Percentiles rank a stretch among this genome's conserved stretches.
Evolutionary conservation across 2,113 vertebrate genomes (phyloP).

Genomic region (Marmota flaviventris): DNA sequence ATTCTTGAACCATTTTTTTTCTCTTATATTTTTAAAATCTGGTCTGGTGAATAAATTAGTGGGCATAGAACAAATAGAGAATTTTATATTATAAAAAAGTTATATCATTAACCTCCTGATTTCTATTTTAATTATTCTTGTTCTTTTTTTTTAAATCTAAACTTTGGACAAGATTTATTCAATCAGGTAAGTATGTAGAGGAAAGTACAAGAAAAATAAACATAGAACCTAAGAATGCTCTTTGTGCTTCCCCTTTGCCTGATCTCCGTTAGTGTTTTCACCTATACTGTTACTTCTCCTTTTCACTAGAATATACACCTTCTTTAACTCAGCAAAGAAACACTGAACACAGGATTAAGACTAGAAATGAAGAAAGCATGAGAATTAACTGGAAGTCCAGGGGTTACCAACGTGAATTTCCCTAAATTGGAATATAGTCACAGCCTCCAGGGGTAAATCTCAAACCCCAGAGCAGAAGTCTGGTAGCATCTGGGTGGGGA

Average conservation of each 20-base stretch:
- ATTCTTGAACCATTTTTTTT: neutral
- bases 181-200: neutral
- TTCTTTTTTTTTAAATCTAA: conserved; percentile 9
- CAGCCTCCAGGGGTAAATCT: neutral
- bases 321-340: conserved; percentile 15
- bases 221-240: neutral
- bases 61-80: neutral
- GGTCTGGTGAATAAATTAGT: neutral
- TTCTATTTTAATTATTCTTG: neutral
- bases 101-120: neutral
- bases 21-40: conserved; percentile 1
- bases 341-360: neutral
- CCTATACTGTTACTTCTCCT: neutral
- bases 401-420: neutral
- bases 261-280: neutral
- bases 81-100: neutral
- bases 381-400: conserved; percentile 18
- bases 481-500: neutral
- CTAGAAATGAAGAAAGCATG: conserved; percentile 2
- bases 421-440: neutral
- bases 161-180: conserved; percentile 16
- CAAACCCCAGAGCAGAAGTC: neutral
- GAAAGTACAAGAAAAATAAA: neutral
- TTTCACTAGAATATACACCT: neutral
- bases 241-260: neutral